These are phyloP conservation scores for Ischnura elegans DNA, from an alignment of 2,888 invertebrate genomes.

Conservation along the genomic window DNA sequence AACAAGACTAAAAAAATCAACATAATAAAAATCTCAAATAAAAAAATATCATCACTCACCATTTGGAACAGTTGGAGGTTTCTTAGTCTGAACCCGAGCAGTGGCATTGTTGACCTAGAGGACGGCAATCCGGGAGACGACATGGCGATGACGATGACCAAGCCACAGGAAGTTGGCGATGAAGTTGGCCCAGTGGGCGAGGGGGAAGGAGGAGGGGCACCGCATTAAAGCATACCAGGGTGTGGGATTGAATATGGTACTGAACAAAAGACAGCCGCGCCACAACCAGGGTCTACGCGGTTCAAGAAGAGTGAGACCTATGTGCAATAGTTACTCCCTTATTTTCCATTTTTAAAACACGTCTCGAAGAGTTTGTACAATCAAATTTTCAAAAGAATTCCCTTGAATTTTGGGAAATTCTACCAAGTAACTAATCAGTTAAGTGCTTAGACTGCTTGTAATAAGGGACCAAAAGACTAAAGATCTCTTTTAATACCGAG, in stretches of 20 bases:
- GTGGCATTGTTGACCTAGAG: slow-evolving; percentile 99
- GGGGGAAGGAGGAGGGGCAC: slow-evolving; percentile 67
- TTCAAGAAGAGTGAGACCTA: slow-evolving; percentile 62
- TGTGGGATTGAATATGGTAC: slow-evolving; percentile 59
- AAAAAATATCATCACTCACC: slow-evolving; percentile 82
- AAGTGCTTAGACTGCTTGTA: background rate
- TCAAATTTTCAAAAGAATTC: background rate
- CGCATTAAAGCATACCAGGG: slow-evolving; percentile 66
- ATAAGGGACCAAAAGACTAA: no score
- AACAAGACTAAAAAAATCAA: no score
- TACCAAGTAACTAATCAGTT: background rate
- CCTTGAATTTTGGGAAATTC: background rate
- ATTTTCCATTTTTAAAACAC: background rate
- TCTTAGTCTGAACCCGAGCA: slow-evolving; percentile 99
- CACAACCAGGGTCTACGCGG: slow-evolving; percentile 67
- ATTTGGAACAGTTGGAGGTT: slow-evolving; percentile 94
- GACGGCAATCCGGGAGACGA: slow-evolving; percentile 74
- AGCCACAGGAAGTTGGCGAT: slow-evolving; percentile 5
- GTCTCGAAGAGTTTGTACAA: background rate
- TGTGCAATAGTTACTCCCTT: slow-evolving; percentile 55
- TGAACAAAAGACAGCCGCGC: slow-evolving; percentile 67
- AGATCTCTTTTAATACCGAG: no score
- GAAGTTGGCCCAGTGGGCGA: slow-evolving; percentile 64
- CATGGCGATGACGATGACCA: slow-evolving; percentile 23
- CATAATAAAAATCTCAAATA: background rate